A percentile compares a stretch with the other conserved stretches of the same genome.
Conservation (phyloP, 1,140 invertebrate species). For the Bombus breviceps region DNA sequence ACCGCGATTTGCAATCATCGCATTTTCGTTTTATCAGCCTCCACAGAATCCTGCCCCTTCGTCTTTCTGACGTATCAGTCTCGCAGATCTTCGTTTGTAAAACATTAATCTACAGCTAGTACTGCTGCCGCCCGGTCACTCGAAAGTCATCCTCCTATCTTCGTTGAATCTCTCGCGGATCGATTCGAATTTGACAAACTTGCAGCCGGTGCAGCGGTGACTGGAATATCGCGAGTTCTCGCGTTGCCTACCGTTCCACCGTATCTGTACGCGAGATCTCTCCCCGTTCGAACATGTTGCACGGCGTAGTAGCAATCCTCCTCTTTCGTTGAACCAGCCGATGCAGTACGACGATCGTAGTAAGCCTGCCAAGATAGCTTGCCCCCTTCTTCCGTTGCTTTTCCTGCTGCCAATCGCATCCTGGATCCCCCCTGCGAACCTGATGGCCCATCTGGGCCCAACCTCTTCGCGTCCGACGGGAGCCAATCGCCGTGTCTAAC, state of each 20-base stretch:
- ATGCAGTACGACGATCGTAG: slow-evolving; percentile 20
- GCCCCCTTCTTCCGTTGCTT: slow-evolving; percentile 50
- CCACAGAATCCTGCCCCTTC: background rate
- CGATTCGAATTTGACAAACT: background rate
- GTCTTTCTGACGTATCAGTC: background rate
- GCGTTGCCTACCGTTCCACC: background rate
- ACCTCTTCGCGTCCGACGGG: slow-evolving; percentile 74
- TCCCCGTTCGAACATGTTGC: background rate
- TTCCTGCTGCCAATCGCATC: slow-evolving; percentile 71
- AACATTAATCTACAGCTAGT: background rate
- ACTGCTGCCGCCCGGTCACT: too few species aligned
- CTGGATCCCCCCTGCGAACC: slow-evolving; percentile 67
- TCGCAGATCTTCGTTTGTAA: background rate
- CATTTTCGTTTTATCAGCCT: background rate
- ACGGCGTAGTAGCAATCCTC: slow-evolving; percentile 12
- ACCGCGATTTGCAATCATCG: background rate
- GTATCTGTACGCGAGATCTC: slow-evolving; percentile 1
- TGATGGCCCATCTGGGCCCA: slow-evolving; percentile 75
- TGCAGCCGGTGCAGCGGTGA: background rate
- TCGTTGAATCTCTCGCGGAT: background rate
- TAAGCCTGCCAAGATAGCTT: slow-evolving; percentile 14
- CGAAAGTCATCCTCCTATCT: background rate
- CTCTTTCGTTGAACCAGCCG: slow-evolving; percentile 27
- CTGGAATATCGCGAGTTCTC: background rate
- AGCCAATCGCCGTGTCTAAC: slow-evolving; percentile 80